These are phyloP conservation scores for Drosophila peninsularis DNA, from an alignment of 2,888 invertebrate genomes.

Conservation along the genomic window DNA sequence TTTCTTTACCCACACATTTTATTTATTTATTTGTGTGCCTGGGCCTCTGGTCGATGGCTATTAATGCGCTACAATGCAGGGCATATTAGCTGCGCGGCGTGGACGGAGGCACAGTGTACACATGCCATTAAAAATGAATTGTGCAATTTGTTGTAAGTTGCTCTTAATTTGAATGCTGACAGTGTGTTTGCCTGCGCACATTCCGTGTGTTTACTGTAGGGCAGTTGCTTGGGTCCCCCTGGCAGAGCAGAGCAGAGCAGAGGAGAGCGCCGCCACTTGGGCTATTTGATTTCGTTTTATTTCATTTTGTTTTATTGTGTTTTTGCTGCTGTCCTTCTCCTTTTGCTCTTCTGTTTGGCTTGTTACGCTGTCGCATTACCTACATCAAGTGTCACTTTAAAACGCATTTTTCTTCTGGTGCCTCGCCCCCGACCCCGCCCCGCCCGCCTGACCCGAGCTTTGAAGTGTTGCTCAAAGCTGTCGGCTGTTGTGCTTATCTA, in stretches of 20 bases:
- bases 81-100: slow-evolving; percentile 13
- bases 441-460: slow-evolving; percentile 5
- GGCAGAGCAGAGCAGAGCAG: not conserved
- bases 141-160: slow-evolving; percentile 6
- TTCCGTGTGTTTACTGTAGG: slow-evolving; percentile 17
- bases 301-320: slow-evolving; percentile 41
- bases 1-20: not conserved
- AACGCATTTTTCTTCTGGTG: slow-evolving; percentile 73
- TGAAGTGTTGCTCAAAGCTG: slow-evolving; percentile 71
- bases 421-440: not conserved
- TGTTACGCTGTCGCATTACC: slow-evolving; percentile 76
- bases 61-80: slow-evolving; percentile 26
- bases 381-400: slow-evolving; percentile 79
- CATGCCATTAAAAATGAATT: slow-evolving; percentile 9
- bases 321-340: slow-evolving; percentile 11
- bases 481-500: slow-evolving; percentile 65
- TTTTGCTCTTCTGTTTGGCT: slow-evolving; percentile 41
- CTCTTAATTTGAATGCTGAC: slow-evolving; percentile 7
- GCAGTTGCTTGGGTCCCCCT: slow-evolving; percentile 31
- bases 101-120: not conserved
- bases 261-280: slow-evolving; percentile 23
- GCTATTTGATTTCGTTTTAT: slow-evolving; percentile 41
- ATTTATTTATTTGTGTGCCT: not conserved
- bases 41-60: not conserved
- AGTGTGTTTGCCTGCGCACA: not conserved